phyloP scores from a whole-genome alignment of 2,888 invertebrate genomes.

The Thera obeliscata region DNA sequence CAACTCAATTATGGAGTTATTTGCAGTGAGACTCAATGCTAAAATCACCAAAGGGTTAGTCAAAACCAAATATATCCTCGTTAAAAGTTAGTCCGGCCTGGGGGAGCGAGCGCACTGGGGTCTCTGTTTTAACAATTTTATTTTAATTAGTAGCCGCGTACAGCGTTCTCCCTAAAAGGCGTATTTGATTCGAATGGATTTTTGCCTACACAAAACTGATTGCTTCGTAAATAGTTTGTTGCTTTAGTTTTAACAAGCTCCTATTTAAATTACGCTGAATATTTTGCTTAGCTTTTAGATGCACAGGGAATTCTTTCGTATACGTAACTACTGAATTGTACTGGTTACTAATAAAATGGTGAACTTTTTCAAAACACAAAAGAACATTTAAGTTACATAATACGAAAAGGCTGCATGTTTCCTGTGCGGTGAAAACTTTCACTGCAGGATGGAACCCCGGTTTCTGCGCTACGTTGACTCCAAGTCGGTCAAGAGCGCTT shows the following conservation, averaged over 20 bases:
- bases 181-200: slow-evolving; percentile 68
- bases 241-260: slow-evolving; percentile 5
- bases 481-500: slow-evolving; percentile 56
- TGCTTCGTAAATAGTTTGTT: slow-evolving; percentile 16
- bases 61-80: slow-evolving; percentile 83
- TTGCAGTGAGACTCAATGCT: slow-evolving; percentile 81
- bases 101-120: slow-evolving; percentile 56
- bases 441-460: slow-evolving; percentile 46
- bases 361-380: slow-evolving; percentile 1
- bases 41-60: slow-evolving; percentile 83
- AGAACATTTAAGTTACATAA: background rate
- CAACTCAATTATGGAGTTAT: slow-evolving; percentile 83
- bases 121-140: slow-evolving; percentile 81
- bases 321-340: too few species aligned
- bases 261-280: too few species aligned
- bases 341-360: too few species aligned
- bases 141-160: slow-evolving; percentile 81
- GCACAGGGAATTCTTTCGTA: too few species aligned
- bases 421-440: slow-evolving; percentile 43
- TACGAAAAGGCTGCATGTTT: slow-evolving; percentile 36
- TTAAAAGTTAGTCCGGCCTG: slow-evolving; percentile 80
- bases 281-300: too few species aligned
- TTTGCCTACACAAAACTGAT: slow-evolving; percentile 42
- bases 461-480: slow-evolving; percentile 48
- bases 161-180: slow-evolving; percentile 71